Evolutionary conservation across 2,797 vertebrate species (phyloP).

Genomic region (Hirundo rustica): DNA sequence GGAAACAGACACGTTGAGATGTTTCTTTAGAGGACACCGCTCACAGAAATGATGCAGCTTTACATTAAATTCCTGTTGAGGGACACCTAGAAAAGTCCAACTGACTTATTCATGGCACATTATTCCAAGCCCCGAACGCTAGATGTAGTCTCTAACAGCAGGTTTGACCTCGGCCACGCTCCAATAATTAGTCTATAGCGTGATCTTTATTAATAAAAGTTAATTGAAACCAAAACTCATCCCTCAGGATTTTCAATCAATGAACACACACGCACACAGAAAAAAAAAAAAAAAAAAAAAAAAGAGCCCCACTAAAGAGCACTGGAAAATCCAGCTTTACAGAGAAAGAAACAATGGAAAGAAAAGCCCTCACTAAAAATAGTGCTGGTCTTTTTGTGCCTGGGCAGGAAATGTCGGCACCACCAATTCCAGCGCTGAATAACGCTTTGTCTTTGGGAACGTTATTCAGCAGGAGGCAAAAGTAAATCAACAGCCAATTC

Average conservation of each 20-base stretch:
- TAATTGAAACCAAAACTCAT: conserved; percentile 36
- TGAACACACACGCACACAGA: not conserved
- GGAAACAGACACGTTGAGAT: not conserved
- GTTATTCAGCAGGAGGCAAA: conserved; percentile 12
- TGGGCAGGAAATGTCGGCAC: conserved; percentile 41
- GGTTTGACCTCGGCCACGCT: not conserved
- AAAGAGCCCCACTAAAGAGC: not conserved
- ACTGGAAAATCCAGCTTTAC: conserved; percentile 15
- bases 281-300: not conserved
- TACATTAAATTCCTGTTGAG: not conserved
- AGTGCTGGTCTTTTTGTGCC: conserved; percentile 34
- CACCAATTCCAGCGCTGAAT: conserved; percentile 7
- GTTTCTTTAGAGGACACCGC: not conserved
- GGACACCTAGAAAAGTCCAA: not conserved
- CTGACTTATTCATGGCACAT: not conserved
- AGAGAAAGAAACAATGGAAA: conserved; percentile 42
- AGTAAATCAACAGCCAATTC: not conserved
- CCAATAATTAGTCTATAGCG: not conserved
- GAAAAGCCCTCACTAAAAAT: conserved; percentile 49
- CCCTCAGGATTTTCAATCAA: conserved; percentile 1
- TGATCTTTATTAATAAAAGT: conserved; percentile 35
- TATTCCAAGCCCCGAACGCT: not conserved
- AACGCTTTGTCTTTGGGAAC: conserved; percentile 5
- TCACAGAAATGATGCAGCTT: not conserved
- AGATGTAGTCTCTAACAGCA: not conserved